phyloP scores from a whole-genome alignment of 1,140 invertebrate species.

The Dreissena rostriformis region DNA sequence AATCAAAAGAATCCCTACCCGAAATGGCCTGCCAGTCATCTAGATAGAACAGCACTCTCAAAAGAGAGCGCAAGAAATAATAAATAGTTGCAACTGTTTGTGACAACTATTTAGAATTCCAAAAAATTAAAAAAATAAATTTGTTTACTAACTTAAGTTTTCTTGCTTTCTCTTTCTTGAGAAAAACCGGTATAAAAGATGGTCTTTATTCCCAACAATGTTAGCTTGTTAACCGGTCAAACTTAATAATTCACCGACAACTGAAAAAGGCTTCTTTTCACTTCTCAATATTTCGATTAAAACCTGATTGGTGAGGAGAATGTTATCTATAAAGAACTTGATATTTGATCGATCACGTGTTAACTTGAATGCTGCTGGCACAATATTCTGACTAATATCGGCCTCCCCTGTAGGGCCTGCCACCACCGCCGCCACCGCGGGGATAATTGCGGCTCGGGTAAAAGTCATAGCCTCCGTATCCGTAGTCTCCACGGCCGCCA shows the following conservation, averaged over 20 bases:
- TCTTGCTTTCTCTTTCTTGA: too few relatives aligned
- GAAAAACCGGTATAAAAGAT: too few relatives aligned
- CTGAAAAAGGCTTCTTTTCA: background rate
- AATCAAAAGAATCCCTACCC: too few relatives aligned
- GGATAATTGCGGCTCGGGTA: constrained; percentile 9
- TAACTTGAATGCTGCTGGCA: constrained; percentile 36
- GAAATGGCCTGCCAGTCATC: too few relatives aligned
- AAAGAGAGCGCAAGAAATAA: background rate
- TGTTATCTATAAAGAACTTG: background rate
- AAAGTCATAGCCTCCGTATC: constrained; percentile 37
- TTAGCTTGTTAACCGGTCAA: too few relatives aligned
- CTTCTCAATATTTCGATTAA: constrained; percentile 47
- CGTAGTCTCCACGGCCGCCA: too few relatives aligned
- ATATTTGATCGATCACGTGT: constrained; percentile 36
- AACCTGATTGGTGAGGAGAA: constrained; percentile 26
- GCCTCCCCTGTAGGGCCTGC: constrained; percentile 33
- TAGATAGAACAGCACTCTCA: too few relatives aligned
- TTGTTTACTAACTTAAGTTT: too few relatives aligned
- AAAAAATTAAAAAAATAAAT: too few relatives aligned
- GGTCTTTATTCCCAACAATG: too few relatives aligned
- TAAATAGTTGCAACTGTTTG: background rate
- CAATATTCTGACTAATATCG: too few relatives aligned
- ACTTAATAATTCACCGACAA: background rate
- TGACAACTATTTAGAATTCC: background rate
- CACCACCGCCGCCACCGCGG: constrained; percentile 47